phyloP scores from a whole-genome alignment of 2,113 vertebrate genomes.

The Lethenteron camtschaticum region DNA sequence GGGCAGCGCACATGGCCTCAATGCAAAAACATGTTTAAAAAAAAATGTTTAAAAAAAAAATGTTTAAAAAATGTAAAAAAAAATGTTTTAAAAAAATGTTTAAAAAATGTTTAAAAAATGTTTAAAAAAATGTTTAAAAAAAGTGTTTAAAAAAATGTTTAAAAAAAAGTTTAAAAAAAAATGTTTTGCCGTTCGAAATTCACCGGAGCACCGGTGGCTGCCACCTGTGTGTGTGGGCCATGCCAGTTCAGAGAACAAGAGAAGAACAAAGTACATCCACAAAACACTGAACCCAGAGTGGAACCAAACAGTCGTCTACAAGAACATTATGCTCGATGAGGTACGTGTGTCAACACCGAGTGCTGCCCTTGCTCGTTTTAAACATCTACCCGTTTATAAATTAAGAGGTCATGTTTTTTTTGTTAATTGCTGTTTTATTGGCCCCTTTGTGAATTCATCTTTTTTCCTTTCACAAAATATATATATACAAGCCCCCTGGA shows the following conservation, averaged over 20 bases:
- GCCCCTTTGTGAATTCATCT: too few species aligned
- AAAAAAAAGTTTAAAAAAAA: neutral
- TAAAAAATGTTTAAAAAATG: neutral
- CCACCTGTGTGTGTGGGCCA: neutral
- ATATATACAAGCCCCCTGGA: too few species aligned
- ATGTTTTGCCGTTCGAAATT: neutral
- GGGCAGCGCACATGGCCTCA: too few species aligned
- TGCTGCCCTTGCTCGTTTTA: too few species aligned
- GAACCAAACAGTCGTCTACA: conserved; percentile 99
- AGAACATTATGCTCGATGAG: conserved; percentile 89
- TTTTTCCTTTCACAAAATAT: too few species aligned
- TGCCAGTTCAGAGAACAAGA: conserved; percentile 70
- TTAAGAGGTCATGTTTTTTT: too few species aligned
- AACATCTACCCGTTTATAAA: too few species aligned
- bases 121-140: too few species aligned
- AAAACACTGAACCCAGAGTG: conserved; percentile 91
- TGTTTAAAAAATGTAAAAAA: too few species aligned
- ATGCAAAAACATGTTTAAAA: neutral
- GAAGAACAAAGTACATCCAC: conserved; percentile 73
- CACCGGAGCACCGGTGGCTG: neutral
- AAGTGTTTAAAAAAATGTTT: neutral
- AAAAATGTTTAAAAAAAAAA: neutral
- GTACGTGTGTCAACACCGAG: conserved; percentile 20
- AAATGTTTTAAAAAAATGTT: neutral
- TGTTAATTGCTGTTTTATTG: too few species aligned